A percentile compares a stretch with the other conserved stretches of the same genome.
Evolutionary conservation across 2,888 invertebrate species (phyloP).

Genomic region (Drosophila longiperda): DNA sequence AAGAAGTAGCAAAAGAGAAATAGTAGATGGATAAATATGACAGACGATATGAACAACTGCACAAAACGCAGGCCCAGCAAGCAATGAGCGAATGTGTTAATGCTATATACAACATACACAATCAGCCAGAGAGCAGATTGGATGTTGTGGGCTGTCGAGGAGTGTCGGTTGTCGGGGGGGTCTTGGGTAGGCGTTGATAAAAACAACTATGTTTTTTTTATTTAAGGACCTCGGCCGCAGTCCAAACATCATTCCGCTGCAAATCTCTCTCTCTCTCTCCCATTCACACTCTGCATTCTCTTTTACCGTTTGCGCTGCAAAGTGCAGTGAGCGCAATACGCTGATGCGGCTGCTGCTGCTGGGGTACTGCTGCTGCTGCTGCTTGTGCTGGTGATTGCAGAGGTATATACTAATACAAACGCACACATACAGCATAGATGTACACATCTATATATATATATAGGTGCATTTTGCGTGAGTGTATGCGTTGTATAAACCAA

Average conservation of each 20-base stretch:
- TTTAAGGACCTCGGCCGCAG: constrained; percentile 47
- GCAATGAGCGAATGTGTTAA: constrained; percentile 74
- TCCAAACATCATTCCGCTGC: constrained; percentile 44
- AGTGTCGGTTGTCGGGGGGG: constrained; percentile 13
- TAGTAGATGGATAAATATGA: constrained; percentile 59
- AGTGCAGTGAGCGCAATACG: constrained; percentile 70
- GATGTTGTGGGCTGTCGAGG: constrained; percentile 11
- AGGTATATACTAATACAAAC: constrained; percentile 23
- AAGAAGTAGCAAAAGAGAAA: constrained; percentile 27
- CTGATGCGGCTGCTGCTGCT: constrained; percentile 4
- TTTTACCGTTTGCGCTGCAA: constrained; percentile 53
- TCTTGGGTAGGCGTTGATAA: constrained; percentile 40
- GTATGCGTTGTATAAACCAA: constrained; percentile 42
- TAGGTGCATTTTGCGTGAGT: constrained; percentile 8
- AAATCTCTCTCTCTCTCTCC: constrained; percentile 30
- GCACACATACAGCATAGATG: neutral
- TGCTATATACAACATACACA: constrained; percentile 63
- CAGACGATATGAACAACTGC: constrained; percentile 73
- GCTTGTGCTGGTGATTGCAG: constrained; percentile 13
- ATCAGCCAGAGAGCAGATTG: constrained; percentile 23
- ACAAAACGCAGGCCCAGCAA: constrained; percentile 67
- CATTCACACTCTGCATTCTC: constrained; percentile 13
- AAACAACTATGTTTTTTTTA: constrained; percentile 26
- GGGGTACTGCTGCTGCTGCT: neutral
- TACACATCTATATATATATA: constrained; percentile 1